phyloP scores from a whole-genome alignment of 1,140 invertebrate species.

The Zaprionus vittiger region DNA sequence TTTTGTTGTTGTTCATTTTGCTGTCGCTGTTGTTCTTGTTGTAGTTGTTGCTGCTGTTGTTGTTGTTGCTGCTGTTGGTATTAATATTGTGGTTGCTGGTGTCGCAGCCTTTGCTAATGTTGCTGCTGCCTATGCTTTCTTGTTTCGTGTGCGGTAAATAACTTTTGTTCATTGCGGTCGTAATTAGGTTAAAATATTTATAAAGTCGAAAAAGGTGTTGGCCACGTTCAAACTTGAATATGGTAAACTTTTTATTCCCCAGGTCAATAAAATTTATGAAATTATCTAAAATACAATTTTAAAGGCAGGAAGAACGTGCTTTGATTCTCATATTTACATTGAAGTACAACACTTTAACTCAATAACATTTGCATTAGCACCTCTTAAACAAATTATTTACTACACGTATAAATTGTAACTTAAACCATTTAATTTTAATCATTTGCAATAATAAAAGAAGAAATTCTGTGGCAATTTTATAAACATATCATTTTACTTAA shows the following conservation, averaged over 20 bases:
- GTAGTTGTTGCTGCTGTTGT: conserved; percentile 26
- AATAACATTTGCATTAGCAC: no score
- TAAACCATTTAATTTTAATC: no score
- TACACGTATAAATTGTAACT: no score
- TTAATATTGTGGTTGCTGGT: conserved; percentile 21
- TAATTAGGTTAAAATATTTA: conserved; percentile 71
- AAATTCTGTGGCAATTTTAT: no score
- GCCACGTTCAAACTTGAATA: conserved; percentile 15
- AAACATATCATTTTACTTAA: no score
- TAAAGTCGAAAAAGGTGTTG: conserved; percentile 19
- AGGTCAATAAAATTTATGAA: conserved; percentile 7
- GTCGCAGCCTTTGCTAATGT: conserved; percentile 24
- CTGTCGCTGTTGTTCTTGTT: conserved; percentile 23
- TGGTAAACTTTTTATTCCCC: conserved; percentile 11
- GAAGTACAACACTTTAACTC: no score
- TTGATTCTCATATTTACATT: background rate
- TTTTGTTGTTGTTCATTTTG: conserved; percentile 52
- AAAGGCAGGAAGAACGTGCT: background rate
- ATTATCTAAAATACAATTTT: background rate
- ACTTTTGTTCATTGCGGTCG: conserved; percentile 46
- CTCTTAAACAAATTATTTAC: no score
- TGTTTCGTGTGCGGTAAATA: conserved; percentile 27
- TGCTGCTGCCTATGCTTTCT: conserved; percentile 33
- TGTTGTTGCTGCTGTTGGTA: conserved; percentile 13
- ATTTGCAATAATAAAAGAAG: no score